Evolutionary conservation across 2,797 vertebrate species (phyloP).

Genomic region (Schizopygopsis malacanthus): DNA sequence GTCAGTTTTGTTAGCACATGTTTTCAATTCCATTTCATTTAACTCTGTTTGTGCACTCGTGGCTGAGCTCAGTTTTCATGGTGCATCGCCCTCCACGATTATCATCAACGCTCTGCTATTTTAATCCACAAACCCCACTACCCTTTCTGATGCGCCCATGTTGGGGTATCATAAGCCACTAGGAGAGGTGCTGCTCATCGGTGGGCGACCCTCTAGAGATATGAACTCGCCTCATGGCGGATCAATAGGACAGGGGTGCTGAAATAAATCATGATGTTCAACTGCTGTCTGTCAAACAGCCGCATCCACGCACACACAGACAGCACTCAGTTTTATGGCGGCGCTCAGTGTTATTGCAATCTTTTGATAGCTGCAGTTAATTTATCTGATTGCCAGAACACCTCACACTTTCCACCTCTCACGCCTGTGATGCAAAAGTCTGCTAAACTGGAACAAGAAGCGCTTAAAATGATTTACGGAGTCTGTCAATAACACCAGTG

Average conservation of each 20-base stretch:
- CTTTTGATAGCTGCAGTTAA: slow-evolving; percentile 84
- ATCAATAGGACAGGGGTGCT: slow-evolving; percentile 79
- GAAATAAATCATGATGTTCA: slow-evolving; percentile 78
- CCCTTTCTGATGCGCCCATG: slow-evolving; percentile 16
- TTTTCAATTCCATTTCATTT: slow-evolving; percentile 82
- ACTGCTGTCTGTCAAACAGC: slow-evolving; percentile 77
- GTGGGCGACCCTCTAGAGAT: slow-evolving; percentile 72
- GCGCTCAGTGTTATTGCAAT: slow-evolving; percentile 84
- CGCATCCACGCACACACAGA: slow-evolving; percentile 61
- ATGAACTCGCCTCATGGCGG: slow-evolving; percentile 69
- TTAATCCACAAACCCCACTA: slow-evolving; percentile 28
- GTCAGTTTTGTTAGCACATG: slow-evolving; percentile 77
- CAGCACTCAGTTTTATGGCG: slow-evolving; percentile 80
- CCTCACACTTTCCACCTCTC: slow-evolving; percentile 66
- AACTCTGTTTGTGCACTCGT: slow-evolving; percentile 63
- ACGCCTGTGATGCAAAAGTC: slow-evolving; percentile 41
- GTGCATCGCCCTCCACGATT: not conserved
- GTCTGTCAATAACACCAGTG: slow-evolving; percentile 33
- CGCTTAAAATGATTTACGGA: slow-evolving; percentile 42
- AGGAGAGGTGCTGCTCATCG: slow-evolving; percentile 40
- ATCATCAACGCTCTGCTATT: slow-evolving; percentile 17
- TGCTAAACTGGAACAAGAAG: slow-evolving; percentile 36
- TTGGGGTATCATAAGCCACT: slow-evolving; percentile 50
- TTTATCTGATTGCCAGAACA: slow-evolving; percentile 83
- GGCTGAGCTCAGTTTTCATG: slow-evolving; percentile 44